phyloP scores from a whole-genome alignment of 2,888 invertebrate species.

The Eupithecia exiguata region DNA sequence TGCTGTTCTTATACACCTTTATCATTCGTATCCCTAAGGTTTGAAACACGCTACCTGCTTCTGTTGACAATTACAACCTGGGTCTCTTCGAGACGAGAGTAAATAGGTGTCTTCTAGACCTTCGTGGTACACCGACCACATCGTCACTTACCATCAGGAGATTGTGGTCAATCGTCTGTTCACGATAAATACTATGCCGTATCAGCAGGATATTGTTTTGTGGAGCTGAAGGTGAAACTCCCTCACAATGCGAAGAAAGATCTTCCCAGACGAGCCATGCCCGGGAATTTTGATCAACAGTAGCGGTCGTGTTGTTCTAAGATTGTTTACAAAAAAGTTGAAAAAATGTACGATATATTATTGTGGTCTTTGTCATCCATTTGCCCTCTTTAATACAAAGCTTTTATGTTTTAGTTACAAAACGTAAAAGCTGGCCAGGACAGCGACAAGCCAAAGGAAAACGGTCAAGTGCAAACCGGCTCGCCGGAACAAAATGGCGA shows the following conservation, averaged over 20 bases:
- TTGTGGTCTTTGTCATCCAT: background rate
- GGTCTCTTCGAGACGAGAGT: no score
- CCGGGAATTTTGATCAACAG: background rate
- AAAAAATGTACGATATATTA: background rate
- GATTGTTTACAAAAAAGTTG: background rate
- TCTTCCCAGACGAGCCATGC: background rate
- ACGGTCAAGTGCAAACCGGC: conserved; percentile 87
- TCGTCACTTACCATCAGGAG: no score
- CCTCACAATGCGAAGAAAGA: no score
- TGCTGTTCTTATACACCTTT: background rate
- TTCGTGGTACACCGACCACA: no score
- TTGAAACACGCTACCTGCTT: no score
- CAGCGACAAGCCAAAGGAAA: conserved; percentile 89
- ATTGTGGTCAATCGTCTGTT: background rate
- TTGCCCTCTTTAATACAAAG: background rate
- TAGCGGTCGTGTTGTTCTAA: background rate
- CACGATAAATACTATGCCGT: background rate
- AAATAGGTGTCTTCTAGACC: no score
- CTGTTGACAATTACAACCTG: no score
- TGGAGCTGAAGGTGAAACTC: background rate
- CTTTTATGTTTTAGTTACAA: conserved; percentile 85
- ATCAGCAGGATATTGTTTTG: background rate
- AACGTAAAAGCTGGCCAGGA: conserved; percentile 89
- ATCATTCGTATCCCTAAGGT: no score
- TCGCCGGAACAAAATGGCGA: conserved; percentile 85